Base-by-base conservation (phyloP, 2,113 vertebrate genomes). In the Parus major region DNA sequence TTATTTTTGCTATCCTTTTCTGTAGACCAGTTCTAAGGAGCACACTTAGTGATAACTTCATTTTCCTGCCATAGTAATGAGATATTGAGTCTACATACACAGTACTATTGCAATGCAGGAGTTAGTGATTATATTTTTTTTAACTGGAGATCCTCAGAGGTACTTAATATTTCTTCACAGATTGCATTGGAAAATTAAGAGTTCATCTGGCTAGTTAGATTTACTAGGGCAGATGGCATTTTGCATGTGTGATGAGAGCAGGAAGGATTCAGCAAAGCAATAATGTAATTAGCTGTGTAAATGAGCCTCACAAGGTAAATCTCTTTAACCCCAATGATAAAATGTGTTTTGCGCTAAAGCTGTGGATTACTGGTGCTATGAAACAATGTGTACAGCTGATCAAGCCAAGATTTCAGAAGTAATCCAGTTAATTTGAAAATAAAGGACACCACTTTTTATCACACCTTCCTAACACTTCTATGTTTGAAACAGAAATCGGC, bases 301-400 rank as follows among this genome's bases (percentile, higher is more conserved):
- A 91, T 78, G 97, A 96, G 69, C 64, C 92, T 92, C 83, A 39
- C 49, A 82, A 92, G 91, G 93, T 92, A 96, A 97, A 97, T 94
- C 95, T 93, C 93, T 94, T 96, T 97, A 97, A 94, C 88, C 85
- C 56, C 47, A 52, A 17, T 94, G 93, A 96, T 93, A 73, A 96
- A 95, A 91, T 85, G 71, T 95, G 86, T 90, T 95, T 72, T 91
- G 15, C 76, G 60, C 90, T 92, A 95, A 95, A 94, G 84, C 88
- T 33, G 17, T 68, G 93, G 95, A 96, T 97, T 97, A 96, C 78
- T 88, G 82, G 68, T 93, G 42, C 90, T 96, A 39, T 90, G 84
- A 96, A 97, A 97, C 92, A 93, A 53, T 81, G 46, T 84, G 53
- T 69, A n/a, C 93, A 93, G 85, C 90, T 93, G 91, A 60, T 72